These are phyloP conservation scores for Heterodera filipjevi DNA, from an alignment of 2,888 invertebrate species.

Conservation along the genomic window DNA sequence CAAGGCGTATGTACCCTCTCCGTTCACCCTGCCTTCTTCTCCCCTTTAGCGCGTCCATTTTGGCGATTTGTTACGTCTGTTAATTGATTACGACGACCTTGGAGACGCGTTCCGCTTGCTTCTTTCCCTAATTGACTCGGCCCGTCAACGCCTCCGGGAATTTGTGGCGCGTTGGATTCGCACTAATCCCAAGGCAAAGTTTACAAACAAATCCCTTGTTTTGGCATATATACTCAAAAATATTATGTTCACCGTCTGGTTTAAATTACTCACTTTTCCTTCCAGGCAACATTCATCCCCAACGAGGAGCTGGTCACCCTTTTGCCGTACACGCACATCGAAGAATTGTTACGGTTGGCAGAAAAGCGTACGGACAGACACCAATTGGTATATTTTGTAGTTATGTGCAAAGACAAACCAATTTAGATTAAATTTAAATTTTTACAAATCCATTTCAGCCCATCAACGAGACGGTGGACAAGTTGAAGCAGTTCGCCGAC, in stretches of 20 bases:
- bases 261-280: neutral
- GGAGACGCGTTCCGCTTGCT: conserved; percentile 42
- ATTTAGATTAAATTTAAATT: no score
- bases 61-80: conserved; percentile 48
- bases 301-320: conserved; percentile 28
- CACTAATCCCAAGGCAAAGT: conserved; percentile 23
- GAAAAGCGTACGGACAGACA: conserved; percentile 20
- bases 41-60: conserved; percentile 49
- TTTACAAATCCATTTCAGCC: conserved; percentile 21
- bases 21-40: no score
- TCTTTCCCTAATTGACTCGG: conserved; percentile 6
- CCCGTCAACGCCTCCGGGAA: conserved; percentile 12
- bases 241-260: no score
- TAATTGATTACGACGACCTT: conserved; percentile 51
- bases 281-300: neutral
- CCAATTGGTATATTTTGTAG: conserved; percentile 9
- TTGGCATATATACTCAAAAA: neutral
- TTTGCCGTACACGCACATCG: conserved; percentile 38
- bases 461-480: conserved; percentile 20
- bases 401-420: no score
- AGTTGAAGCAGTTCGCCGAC: conserved; percentile 17
- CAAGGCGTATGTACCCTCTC: no score
- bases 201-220: neutral
- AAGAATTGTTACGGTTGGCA: conserved; percentile 35
- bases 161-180: conserved; percentile 19